Percentiles rank a stretch among this genome's conserved stretches.
Conservation (phyloP, 2,888 invertebrate genomes). For the Pristionchus arcanus region DNA sequence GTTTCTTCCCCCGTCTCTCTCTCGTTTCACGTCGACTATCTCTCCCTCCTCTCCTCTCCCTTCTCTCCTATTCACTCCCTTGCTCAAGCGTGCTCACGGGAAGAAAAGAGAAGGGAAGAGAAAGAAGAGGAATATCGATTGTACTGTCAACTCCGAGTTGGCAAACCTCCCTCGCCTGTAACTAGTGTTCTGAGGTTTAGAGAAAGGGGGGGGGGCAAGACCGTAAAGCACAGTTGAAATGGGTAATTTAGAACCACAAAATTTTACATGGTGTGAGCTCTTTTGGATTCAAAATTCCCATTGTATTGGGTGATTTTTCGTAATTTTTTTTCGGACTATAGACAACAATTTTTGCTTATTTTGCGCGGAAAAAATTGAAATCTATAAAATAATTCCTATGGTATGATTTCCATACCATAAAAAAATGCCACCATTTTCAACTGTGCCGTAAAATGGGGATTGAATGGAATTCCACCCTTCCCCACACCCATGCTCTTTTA, state of each 20-base stretch:
- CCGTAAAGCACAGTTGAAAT: no score
- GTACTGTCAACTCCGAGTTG: background rate
- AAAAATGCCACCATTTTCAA: no score
- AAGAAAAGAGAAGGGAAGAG: background rate
- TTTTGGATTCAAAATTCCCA: no score
- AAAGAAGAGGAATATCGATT: constrained; percentile 11
- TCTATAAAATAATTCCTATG: no score
- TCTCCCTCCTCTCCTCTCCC: background rate
- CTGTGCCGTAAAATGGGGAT: background rate
- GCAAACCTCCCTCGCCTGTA: background rate
- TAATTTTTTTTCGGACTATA: no score
- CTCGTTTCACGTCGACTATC: background rate
- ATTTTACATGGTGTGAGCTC: no score
- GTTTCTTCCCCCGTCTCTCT: constrained; percentile 24
- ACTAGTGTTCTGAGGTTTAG: background rate
- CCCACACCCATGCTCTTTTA: background rate
- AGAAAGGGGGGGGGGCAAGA: background rate
- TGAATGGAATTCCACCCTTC: background rate
- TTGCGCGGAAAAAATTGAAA: no score
- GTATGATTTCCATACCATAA: no score
- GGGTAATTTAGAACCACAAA: no score
- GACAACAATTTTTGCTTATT: no score
- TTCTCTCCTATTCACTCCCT: background rate
- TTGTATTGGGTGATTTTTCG: no score
- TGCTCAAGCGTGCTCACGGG: constrained; percentile 15